Percentiles rank a stretch among this genome's conserved stretches.
Evolutionary conservation across 2,797 vertebrate species (phyloP).

Genomic region (Chromobotia macracanthus): DNA sequence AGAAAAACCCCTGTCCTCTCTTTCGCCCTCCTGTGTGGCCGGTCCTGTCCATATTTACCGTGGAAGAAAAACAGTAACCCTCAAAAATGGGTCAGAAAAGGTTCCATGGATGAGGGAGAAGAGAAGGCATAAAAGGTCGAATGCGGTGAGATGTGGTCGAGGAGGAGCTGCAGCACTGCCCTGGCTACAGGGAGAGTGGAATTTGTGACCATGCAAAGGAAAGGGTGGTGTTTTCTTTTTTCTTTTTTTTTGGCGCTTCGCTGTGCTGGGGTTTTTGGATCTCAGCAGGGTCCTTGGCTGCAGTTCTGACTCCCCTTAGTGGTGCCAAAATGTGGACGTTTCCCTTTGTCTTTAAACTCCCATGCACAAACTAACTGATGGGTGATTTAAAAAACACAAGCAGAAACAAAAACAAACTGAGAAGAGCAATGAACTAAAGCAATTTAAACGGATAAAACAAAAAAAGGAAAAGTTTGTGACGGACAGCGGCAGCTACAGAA

Average conservation of each 20-base stretch:
- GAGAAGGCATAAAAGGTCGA: conserved; percentile 78
- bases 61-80: conserved; percentile 69
- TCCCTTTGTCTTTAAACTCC: conserved; percentile 79
- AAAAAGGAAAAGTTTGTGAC: conserved; percentile 66
- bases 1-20: conserved; percentile 66
- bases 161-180: conserved; percentile 80
- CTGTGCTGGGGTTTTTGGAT: conserved; percentile 82
- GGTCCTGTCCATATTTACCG: conserved; percentile 75
- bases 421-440: conserved; percentile 57
- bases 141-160: conserved; percentile 80
- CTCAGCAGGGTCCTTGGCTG: conserved; percentile 90
- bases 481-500: conserved; percentile 62
- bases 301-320: conserved; percentile 81
- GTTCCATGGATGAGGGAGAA: conserved; percentile 78
- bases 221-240: conserved; percentile 77
- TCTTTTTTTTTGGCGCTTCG: conserved; percentile 77
- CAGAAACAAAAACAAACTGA: conserved; percentile 50
- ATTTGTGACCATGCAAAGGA: conserved; percentile 85
- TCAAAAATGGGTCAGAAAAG: conserved; percentile 73
- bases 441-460: conserved; percentile 58
- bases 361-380: conserved; percentile 72
- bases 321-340: conserved; percentile 85
- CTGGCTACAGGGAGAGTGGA: conserved; percentile 82
- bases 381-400: conserved; percentile 57
- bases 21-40: conserved; percentile 70